These are phyloP conservation scores for Drosophila guanche DNA, from an alignment of 1,140 invertebrate genomes.

Conservation along the genomic window DNA sequence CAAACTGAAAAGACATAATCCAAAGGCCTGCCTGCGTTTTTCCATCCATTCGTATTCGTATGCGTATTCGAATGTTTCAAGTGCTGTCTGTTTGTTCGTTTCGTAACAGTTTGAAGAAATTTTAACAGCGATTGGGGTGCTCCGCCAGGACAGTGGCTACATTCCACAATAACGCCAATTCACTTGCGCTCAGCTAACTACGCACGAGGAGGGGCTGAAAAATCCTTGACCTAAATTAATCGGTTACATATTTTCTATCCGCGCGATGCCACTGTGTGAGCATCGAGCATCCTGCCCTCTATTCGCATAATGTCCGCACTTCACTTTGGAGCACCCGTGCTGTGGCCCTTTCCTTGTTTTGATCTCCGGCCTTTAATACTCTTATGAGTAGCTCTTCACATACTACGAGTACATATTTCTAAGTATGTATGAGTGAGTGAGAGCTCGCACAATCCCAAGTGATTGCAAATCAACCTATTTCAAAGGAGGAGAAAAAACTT, in stretches of 20 bases:
- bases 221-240: slow-evolving; percentile 77
- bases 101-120: slow-evolving; percentile 42
- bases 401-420: slow-evolving; percentile 23
- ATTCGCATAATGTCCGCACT: slow-evolving; percentile 29
- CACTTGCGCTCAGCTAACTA: slow-evolving; percentile 34
- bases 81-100: slow-evolving; percentile 21
- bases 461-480: too few species aligned
- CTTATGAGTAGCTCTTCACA: neutral
- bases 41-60: slow-evolving; percentile 25
- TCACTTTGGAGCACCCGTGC: slow-evolving; percentile 23
- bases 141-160: slow-evolving; percentile 15
- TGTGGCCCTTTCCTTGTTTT: slow-evolving; percentile 9
- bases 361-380: slow-evolving; percentile 15
- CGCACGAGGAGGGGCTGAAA: slow-evolving; percentile 53
- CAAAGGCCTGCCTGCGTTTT: slow-evolving; percentile 13
- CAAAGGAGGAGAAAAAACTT: too few species aligned
- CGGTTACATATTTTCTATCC: slow-evolving; percentile 49
- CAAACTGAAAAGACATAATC: slow-evolving; percentile 12
- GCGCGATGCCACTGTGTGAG: slow-evolving; percentile 38
- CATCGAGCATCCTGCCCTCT: slow-evolving; percentile 24
- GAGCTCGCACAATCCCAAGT: too few species aligned
- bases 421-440: slow-evolving; percentile 19
- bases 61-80: slow-evolving; percentile 17
- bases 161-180: slow-evolving; percentile 32
- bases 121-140: slow-evolving; percentile 14